Conservation (phyloP, 2,888 invertebrate genomes). For the Ophioninae sp. region DNA sequence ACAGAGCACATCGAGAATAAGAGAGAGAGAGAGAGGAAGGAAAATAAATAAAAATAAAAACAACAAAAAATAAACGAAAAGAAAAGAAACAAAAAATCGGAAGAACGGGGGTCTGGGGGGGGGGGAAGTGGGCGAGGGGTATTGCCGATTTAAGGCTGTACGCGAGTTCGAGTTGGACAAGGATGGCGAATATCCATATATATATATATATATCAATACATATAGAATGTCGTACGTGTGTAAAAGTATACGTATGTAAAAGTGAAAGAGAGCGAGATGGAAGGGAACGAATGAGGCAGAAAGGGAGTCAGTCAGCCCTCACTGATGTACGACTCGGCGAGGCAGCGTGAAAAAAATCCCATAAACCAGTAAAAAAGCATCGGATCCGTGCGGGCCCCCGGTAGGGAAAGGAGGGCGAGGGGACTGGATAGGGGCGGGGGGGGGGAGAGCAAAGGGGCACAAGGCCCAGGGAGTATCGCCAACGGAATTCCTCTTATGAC, state of each 20-base stretch:
- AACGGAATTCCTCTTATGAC: conserved; percentile 80
- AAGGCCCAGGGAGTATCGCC: conserved; percentile 73
- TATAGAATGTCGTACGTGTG: neutral
- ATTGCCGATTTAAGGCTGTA: conserved; percentile 60
- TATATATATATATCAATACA: conserved; percentile 23
- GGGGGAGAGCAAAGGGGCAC: conserved; percentile 53
- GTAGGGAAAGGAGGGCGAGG: conserved; percentile 50
- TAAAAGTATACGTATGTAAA: conserved; percentile 25
- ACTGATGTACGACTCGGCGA: conserved; percentile 80
- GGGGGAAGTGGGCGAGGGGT: conserved; percentile 51
- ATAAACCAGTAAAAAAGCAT: conserved; percentile 80
- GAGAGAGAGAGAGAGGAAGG: conserved; percentile 18
- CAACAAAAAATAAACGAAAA: neutral
- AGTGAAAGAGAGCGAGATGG: conserved; percentile 62
- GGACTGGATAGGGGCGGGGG: conserved; percentile 38
- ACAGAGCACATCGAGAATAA: conserved; percentile 33
- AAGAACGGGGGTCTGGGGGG: conserved; percentile 61
- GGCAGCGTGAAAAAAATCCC: conserved; percentile 80
- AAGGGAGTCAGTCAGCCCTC: conserved; percentile 72
- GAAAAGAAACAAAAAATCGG: conserved; percentile 20
- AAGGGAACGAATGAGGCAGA: conserved; percentile 64
- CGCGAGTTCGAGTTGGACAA: conserved; percentile 56
- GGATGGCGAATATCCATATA: conserved; percentile 52
- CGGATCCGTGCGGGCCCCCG: conserved; percentile 70
- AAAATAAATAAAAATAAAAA: conserved; percentile 14